Base-by-base conservation (phyloP, 2,797 vertebrate species). In the Tauraco hartlaubi region DNA sequence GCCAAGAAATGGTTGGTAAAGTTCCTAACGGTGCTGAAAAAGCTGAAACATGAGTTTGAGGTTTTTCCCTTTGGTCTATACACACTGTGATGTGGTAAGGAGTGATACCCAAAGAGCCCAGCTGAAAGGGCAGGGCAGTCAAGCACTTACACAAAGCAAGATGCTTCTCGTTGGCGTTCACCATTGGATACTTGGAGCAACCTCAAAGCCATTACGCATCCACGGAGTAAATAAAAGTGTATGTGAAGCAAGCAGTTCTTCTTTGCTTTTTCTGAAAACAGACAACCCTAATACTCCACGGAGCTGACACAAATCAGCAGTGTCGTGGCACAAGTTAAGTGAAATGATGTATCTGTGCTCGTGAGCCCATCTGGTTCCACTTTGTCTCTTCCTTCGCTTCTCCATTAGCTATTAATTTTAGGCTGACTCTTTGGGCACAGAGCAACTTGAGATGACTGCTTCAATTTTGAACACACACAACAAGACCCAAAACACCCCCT, bases 301-400 rank as follows among this genome's bases (percentile, higher is more conserved):
- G 78, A 88, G 94, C 87, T 56, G 96, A 91, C 51, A 91, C 76
- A 93, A 86, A 95, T 43, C 95, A 95, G 89, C 96, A 79, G 95
- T 3, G 82, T 68, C 29, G 2, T 41, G 95, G 95, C 94, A 67
- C 89, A 58, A 63, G 85, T 18, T 28, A 72, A 74, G 84, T 11
- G 61, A 67, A 76, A 51, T 18, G 62, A 77, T 46, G 28, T 1
- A 15, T 73, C 84, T n/a, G 79, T 19, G 79, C 55, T 73, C 54
- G 16, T 1, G n/a, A 94, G 35, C 49, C 90, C 97, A 96, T 82
- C 91, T 97, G 97, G 95, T 56, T 97, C 91, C 68, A 94, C 95
- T 97, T 95, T 94, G 89, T 25, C 85, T 95, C 95, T 90, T 93
- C 94, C 96, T 91, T 41, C 4, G 2, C 89, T 76, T 93, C 93